Evolutionary conservation across 53 echinoderm and acorn worm species (phyloP), one percentile per base, ranked within the genome.

Genomic region (Astropecten irregularis): DNA sequence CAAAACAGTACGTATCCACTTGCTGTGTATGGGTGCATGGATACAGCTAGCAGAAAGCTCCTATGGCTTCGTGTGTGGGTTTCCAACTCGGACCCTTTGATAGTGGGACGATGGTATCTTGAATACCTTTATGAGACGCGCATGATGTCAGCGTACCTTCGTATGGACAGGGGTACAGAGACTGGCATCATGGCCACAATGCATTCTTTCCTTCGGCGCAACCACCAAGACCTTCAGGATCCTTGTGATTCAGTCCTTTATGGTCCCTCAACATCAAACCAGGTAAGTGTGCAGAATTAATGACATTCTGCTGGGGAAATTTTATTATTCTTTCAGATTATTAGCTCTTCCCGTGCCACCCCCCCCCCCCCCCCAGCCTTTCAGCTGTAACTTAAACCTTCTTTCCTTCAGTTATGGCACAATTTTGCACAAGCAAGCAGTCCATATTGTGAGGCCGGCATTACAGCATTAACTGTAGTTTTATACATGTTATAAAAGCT

Each of bases 1-100:
- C 56, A 56, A 23, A 56, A 56, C 56, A 56, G 56, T 23, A 56
- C 23, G 25, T 56, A 21, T 23, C 56, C 56, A 56, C 56, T 56
- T 56, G 56, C 56, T 56, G 56, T 56, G 56, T 56, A 56, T 56
- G 56, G 56, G 1, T 56, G 56, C 56, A 56, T 56, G 25, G 56
- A 56, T 23, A 56, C 56, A 21, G 56, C 56, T 23, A 56, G 56
- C 56, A 56, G 56, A 56, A 56, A 56, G 56, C 25, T 56, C 21
- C 56, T 56, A 21, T 56, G 56, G 56, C 56, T 56, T 56, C 23
- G 56, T 56, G 56, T 56, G 22, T 56, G 56, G 56, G 56, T 56
- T 19, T 56, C 56, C 56, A 22, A 56, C 56, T 56, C 56, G 21
- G 25, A 56, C 56, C 56, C 56, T 19, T 56, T 56, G 56, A 21